These are phyloP conservation scores for Neomorphus geoffroyi DNA, from an alignment of 2,797 vertebrate genomes.

Conservation along the genomic window DNA sequence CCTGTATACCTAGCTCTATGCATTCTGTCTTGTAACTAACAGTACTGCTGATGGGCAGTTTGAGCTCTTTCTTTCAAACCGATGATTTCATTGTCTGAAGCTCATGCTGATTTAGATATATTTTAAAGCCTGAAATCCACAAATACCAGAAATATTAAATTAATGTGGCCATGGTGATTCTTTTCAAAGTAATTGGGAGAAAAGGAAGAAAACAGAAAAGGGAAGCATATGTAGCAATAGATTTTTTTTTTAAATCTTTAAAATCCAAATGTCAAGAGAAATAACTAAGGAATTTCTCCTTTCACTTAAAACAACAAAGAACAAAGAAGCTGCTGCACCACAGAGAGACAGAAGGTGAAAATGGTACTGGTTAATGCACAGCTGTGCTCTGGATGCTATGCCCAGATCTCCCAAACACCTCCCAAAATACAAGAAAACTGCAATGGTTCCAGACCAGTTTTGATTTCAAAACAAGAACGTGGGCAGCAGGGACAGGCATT, in stretches of 20 bases:
- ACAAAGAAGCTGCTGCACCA: not conserved
- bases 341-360: not conserved
- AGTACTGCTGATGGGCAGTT: not conserved
- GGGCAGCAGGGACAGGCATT: not conserved
- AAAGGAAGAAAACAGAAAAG: not conserved
- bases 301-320: not conserved
- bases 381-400: not conserved
- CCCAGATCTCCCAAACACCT: not conserved
- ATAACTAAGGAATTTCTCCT: not conserved
- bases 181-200: slow-evolving; percentile 34
- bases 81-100: slow-evolving; percentile 33
- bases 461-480: not conserved
- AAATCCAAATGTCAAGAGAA: not conserved
- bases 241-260: not conserved
- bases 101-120: not conserved
- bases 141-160: not conserved
- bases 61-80: not conserved
- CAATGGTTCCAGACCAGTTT: not conserved
- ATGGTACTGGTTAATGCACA: not conserved
- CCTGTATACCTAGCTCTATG: not conserved
- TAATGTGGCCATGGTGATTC: not conserved
- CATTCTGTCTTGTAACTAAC: not conserved
- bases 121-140: slow-evolving; percentile 15
- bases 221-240: not conserved
- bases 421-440: not conserved